These are phyloP conservation scores for Lepidurus apus DNA, from an alignment of 1,140 invertebrate genomes.

Conservation along the genomic window DNA sequence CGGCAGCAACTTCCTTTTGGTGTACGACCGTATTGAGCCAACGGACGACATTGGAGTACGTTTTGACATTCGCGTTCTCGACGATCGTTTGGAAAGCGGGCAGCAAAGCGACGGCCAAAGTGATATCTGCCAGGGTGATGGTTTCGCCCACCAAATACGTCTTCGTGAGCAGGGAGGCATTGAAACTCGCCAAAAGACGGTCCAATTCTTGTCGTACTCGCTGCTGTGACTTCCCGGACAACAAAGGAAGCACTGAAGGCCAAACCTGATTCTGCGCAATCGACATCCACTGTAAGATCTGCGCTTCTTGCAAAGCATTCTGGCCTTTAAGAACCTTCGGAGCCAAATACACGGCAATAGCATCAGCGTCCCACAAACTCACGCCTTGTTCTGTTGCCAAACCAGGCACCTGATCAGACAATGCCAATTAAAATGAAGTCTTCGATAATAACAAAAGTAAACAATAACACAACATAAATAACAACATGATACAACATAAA, in stretches of 20 bases:
- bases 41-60: conserved; percentile 40
- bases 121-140: conserved; percentile 52
- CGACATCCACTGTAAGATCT: conserved; percentile 51
- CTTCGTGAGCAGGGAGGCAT: conserved; percentile 47
- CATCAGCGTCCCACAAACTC: conserved; percentile 46
- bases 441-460: not conserved
- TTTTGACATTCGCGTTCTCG: conserved; percentile 22
- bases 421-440: not conserved
- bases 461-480: not conserved
- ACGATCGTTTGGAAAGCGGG: conserved; percentile 47
- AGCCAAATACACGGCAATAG: conserved; percentile 46
- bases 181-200: conserved; percentile 43
- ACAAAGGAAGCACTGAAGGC: conserved; percentile 50
- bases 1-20: conserved; percentile 50
- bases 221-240: conserved; percentile 45
- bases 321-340: conserved; percentile 35
- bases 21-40: conserved; percentile 55
- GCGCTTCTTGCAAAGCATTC: conserved; percentile 41
- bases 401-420: conserved; percentile 43
- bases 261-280: conserved; percentile 50
- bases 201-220: conserved; percentile 32
- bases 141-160: conserved; percentile 55
- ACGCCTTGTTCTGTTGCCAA: conserved; percentile 44
- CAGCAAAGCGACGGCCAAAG: conserved; percentile 48
- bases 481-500: not conserved